These are phyloP conservation scores for Drosophila anomelani DNA, from an alignment of 2,888 invertebrate genomes.

Conservation along the genomic window DNA sequence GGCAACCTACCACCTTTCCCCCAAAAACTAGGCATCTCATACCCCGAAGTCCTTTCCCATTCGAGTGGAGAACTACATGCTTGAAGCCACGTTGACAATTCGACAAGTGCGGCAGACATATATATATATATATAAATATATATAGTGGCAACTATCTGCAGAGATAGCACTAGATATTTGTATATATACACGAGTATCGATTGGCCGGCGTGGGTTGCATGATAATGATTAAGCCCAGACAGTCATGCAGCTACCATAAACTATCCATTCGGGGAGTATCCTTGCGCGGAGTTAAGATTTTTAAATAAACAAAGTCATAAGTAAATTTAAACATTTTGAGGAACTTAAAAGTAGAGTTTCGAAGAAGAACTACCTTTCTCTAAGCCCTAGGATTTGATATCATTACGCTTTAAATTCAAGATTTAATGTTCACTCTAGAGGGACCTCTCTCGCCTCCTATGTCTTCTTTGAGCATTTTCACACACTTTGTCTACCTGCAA, in stretches of 20 bases:
- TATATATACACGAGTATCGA: conserved; percentile 38
- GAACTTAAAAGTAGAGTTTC: not conserved
- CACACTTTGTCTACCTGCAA: not conserved
- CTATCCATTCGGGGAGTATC: conserved; percentile 34
- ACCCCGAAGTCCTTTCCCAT: not conserved
- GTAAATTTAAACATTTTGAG: too few species aligned
- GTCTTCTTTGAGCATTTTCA: not conserved
- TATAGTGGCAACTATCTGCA: not conserved
- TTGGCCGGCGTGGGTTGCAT: conserved; percentile 40
- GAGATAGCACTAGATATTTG: conserved; percentile 13
- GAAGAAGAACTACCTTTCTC: too few species aligned
- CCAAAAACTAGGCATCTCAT: not conserved
- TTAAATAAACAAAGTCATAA: conserved; percentile 1
- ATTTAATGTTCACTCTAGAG: not conserved
- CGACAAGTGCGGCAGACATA: conserved; percentile 68
- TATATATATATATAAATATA: not conserved
- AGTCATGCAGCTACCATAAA: conserved; percentile 70
- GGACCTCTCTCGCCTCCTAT: too few species aligned
- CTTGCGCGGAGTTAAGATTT: conserved; percentile 16
- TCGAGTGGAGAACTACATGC: conserved; percentile 30
- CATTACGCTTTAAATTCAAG: not conserved
- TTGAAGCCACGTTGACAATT: conserved; percentile 70
- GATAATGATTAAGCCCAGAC: conserved; percentile 71
- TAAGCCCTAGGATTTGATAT: too few species aligned
- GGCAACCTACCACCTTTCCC: not conserved